These are phyloP conservation scores for Dastarcus helophoroides DNA, from an alignment of 2,888 invertebrate genomes.

Conservation along the genomic window DNA sequence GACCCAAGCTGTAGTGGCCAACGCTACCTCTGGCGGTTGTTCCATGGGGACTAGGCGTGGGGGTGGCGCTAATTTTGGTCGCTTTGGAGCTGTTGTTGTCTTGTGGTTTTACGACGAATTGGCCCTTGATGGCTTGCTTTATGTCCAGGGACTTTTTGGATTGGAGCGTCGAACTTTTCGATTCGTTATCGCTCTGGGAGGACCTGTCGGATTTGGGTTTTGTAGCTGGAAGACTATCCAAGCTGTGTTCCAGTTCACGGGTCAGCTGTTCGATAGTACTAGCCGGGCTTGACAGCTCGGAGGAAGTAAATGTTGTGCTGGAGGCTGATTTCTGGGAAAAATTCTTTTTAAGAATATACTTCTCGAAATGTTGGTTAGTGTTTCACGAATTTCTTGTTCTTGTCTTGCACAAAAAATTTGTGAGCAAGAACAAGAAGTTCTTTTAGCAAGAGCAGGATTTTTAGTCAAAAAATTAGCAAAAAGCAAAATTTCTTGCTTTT, in stretches of 20 bases:
- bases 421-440: no score
- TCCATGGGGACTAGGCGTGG: slow-evolving; percentile 32
- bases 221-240: slow-evolving; percentile 39
- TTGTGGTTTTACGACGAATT: slow-evolving; percentile 48
- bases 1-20: slow-evolving; percentile 35
- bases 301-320: slow-evolving; percentile 19
- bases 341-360: slow-evolving; percentile 6
- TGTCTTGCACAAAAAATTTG: no score
- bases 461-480: no score
- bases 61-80: slow-evolving; percentile 35
- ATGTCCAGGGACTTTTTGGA: slow-evolving; percentile 33
- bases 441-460: no score
- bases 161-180: slow-evolving; percentile 21
- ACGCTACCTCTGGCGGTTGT: slow-evolving; percentile 39
- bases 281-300: slow-evolving; percentile 58
- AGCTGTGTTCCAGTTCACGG: slow-evolving; percentile 72
- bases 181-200: slow-evolving; percentile 12
- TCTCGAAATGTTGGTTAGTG: no score
- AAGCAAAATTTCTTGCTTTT: no score
- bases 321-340: slow-evolving; percentile 27
- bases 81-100: slow-evolving; percentile 59
- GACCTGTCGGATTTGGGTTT: slow-evolving; percentile 13
- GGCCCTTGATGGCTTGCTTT: slow-evolving; percentile 38
- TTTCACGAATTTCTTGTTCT: no score
- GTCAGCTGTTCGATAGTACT: slow-evolving; percentile 70